Evolutionary conservation across 64 coral and sea anemone genomes (phyloP).

Genomic region (Platygyra sinensis): DNA sequence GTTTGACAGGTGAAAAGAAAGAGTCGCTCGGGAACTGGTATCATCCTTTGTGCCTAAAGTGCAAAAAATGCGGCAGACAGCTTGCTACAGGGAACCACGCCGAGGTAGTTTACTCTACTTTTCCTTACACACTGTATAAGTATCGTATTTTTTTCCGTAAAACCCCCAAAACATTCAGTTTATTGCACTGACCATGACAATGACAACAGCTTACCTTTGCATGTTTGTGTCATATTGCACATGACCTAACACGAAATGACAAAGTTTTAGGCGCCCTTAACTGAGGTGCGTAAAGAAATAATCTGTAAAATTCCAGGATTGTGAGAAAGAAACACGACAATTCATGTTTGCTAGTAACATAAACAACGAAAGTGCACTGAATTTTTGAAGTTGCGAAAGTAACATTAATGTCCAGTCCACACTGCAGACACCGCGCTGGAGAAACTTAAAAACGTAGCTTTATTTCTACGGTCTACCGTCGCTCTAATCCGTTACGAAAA

Average conservation of each 20-base stretch:
- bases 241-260: neutral
- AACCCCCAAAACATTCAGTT: neutral
- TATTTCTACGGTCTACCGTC: too few relatives aligned
- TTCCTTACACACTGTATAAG: neutral
- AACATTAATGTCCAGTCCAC: too few relatives aligned
- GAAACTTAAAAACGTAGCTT: too few relatives aligned
- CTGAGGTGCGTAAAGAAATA: too few relatives aligned
- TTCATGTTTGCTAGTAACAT: too few relatives aligned
- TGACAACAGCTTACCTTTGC: neutral
- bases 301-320: too few relatives aligned
- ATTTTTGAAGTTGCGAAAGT: too few relatives aligned
- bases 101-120: neutral
- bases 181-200: neutral
- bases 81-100: constrained; percentile 17
- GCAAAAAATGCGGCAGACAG: constrained; percentile 30
- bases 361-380: too few relatives aligned
- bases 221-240: neutral
- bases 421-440: too few relatives aligned
- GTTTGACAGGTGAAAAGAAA: constrained; percentile 41
- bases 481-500: too few relatives aligned
- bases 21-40: constrained; percentile 34
- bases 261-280: too few relatives aligned
- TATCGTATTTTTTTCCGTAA: neutral
- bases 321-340: too few relatives aligned
- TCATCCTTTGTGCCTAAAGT: constrained; percentile 26